Evolutionary conservation across 2,888 invertebrate genomes (phyloP).

Genomic region (Nemoura dubitans): DNA sequence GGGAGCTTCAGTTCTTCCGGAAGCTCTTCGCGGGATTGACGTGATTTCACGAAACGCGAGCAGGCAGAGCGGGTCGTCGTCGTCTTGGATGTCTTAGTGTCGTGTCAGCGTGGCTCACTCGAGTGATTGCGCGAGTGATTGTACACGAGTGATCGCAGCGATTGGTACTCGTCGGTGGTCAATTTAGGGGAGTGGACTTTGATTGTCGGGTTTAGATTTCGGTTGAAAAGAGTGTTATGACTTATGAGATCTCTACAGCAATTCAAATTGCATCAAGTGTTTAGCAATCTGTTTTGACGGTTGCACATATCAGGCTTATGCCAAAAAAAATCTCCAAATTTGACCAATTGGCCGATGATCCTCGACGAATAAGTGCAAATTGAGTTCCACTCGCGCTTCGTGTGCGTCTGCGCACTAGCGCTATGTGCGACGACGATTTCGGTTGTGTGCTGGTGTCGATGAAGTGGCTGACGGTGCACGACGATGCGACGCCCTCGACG

Average conservation of each 20-base stretch:
- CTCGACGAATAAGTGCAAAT: no score
- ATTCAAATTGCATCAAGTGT: no score
- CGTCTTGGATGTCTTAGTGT: background rate
- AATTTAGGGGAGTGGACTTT: no score
- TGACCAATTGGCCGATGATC: no score
- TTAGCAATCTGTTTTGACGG: no score
- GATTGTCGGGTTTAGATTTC: no score
- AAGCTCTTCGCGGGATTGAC: background rate
- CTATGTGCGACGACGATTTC: conserved; percentile 47
- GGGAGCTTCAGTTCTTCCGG: conserved; percentile 25
- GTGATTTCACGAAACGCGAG: background rate
- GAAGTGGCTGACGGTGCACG: conserved; percentile 40
- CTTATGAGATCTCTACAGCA: no score
- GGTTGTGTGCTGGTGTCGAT: conserved; percentile 51
- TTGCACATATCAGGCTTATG: no score
- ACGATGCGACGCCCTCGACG: conserved; percentile 31
- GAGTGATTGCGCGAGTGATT: background rate
- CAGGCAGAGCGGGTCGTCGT: background rate
- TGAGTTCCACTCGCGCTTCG: no score
- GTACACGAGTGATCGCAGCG: background rate
- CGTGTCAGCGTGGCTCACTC: background rate
- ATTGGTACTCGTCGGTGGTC: background rate
- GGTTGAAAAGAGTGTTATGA: no score
- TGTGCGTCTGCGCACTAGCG: no score
- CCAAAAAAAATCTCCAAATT: no score